A percentile compares a stretch with the other conserved stretches of the same genome.
Evolutionary conservation across 2,888 invertebrate species (phyloP).

Genomic region (Hybos culiciformis): DNA sequence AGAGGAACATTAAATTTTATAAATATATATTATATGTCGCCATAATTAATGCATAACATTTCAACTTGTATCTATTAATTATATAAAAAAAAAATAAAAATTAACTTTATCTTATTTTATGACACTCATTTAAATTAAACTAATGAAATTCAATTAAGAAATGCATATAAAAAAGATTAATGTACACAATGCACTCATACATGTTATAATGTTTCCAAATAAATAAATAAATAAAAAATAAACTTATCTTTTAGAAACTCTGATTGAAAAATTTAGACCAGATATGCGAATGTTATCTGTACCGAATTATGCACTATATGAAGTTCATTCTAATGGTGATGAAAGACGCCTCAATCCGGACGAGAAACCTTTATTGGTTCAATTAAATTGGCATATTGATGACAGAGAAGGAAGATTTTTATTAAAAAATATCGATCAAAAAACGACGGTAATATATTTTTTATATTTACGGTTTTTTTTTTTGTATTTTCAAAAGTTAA

Average conservation of each 20-base stretch:
- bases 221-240: neutral
- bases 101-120: too few relatives aligned
- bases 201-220: neutral
- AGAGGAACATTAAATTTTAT: too few relatives aligned
- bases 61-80: too few relatives aligned
- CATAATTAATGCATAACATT: too few relatives aligned
- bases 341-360: constrained; percentile 81
- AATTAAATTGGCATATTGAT: constrained; percentile 98
- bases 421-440: constrained; percentile 76
- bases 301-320: constrained; percentile 60
- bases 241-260: constrained; percentile 45
- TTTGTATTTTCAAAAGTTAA: neutral
- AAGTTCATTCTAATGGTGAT: constrained; percentile 63
- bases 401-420: constrained; percentile 96
- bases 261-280: constrained; percentile 98
- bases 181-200: too few relatives aligned
- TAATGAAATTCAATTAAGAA: too few relatives aligned
- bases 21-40: too few relatives aligned
- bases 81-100: too few relatives aligned
- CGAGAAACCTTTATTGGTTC: constrained; percentile 91
- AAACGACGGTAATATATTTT: constrained; percentile 39
- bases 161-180: too few relatives aligned
- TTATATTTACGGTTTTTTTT: neutral
- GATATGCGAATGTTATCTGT: constrained; percentile 92
- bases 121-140: too few relatives aligned